A percentile compares a stretch with the other conserved stretches of the same genome.
phyloP scores from a whole-genome alignment of 2,888 invertebrate genomes.

The Lacanobia wlatinum region DNA sequence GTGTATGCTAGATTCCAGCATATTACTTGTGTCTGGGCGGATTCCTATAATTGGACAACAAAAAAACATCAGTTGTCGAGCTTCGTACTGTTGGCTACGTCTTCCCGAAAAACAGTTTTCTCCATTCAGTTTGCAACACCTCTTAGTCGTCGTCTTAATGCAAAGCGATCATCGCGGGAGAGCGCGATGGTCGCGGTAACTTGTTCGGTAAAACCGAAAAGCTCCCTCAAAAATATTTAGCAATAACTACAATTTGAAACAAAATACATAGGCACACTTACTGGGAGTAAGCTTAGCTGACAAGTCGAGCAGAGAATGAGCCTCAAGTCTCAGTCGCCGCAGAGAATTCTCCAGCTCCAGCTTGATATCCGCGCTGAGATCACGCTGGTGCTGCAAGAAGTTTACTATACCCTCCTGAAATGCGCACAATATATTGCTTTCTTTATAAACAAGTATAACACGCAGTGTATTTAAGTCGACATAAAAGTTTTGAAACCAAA shows the following conservation, averaged over 20 bases:
- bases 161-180: too few relatives aligned
- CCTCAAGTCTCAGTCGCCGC: slow-evolving; percentile 92
- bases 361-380: slow-evolving; percentile 91
- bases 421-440: too few relatives aligned
- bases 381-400: slow-evolving; percentile 89
- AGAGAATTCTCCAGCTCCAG: slow-evolving; percentile 93
- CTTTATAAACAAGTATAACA: too few relatives aligned
- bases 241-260: too few relatives aligned
- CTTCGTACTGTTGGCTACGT: background rate
- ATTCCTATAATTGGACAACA: slow-evolving; percentile 67
- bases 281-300: slow-evolving; percentile 81
- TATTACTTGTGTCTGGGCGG: slow-evolving; percentile 74
- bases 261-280: slow-evolving; percentile 47
- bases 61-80: too few relatives aligned
- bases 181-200: too few relatives aligned
- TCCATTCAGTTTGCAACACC: too few relatives aligned
- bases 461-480: too few relatives aligned
- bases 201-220: too few relatives aligned
- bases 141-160: too few relatives aligned
- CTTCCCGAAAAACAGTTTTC: background rate
- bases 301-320: slow-evolving; percentile 93
- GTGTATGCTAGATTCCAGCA: slow-evolving; percentile 81
- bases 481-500: too few relatives aligned
- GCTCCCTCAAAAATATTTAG: too few relatives aligned
- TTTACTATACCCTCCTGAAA: slow-evolving; percentile 87